Evolutionary conservation across 2,113 vertebrate genomes (phyloP).

Genomic region (Oncorhynchus kisutch): DNA sequence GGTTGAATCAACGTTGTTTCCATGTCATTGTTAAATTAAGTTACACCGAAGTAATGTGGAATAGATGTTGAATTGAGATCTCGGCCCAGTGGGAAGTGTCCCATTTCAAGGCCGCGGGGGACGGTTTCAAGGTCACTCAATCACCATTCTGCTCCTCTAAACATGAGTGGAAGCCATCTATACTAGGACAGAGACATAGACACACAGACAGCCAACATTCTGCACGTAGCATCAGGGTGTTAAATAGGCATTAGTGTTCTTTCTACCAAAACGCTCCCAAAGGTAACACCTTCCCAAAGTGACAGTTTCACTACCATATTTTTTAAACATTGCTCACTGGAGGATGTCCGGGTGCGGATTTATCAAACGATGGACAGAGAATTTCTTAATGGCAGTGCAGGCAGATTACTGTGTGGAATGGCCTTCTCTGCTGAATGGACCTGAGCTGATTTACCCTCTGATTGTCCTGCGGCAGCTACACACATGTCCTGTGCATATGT

Average conservation of each 20-base stretch:
- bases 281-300: slow-evolving; percentile 59
- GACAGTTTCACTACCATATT: slow-evolving; percentile 46
- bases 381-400: slow-evolving; percentile 14
- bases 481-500: background rate
- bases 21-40: too few relatives aligned
- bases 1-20: too few relatives aligned
- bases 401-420: background rate
- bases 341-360: slow-evolving; percentile 15
- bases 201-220: slow-evolving; percentile 51
- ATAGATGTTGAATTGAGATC: too few relatives aligned
- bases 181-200: slow-evolving; percentile 23
- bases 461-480: too few relatives aligned
- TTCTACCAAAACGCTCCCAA: slow-evolving; percentile 51
- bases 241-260: slow-evolving; percentile 69
- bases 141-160: slow-evolving; percentile 64
- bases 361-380: slow-evolving; percentile 28
- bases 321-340: slow-evolving; percentile 40
- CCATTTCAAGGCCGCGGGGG: slow-evolving; percentile 49
- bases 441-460: too few relatives aligned
- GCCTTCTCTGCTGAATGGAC: too few relatives aligned
- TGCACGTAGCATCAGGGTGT: slow-evolving; percentile 52
- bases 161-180: slow-evolving; percentile 41
- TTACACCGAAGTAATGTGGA: too few relatives aligned
- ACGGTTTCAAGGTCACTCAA: slow-evolving; percentile 64
- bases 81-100: slow-evolving; percentile 9